phyloP scores from a whole-genome alignment of 2,888 invertebrate genomes.

The Hartigia nigra region DNA sequence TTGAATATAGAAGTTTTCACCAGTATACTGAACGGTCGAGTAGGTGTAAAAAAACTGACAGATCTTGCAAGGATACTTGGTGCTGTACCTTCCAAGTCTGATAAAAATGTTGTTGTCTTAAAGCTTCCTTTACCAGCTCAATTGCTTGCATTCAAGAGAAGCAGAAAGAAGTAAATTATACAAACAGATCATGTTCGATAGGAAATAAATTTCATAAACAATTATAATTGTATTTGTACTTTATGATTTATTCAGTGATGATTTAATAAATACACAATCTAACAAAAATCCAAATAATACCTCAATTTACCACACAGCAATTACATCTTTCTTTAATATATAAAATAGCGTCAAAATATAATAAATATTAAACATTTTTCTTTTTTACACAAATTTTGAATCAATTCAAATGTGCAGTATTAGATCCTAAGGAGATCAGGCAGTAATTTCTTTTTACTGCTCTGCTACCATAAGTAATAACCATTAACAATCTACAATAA shows the following conservation, averaged over 20 bases:
- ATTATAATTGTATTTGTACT: background rate
- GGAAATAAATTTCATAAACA: background rate
- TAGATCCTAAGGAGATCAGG: background rate
- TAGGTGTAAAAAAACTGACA: conserved; percentile 49
- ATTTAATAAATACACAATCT: background rate
- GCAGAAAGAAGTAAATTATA: conserved; percentile 31
- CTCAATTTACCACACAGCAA: background rate
- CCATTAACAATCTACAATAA: background rate
- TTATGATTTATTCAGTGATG: background rate
- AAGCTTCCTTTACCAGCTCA: conserved; percentile 55
- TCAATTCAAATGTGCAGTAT: background rate
- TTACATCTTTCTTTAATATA: background rate
- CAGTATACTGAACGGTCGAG: conserved; percentile 35
- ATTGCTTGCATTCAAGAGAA: conserved; percentile 26
- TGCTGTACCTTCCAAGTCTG: conserved; percentile 44
- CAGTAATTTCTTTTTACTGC: background rate
- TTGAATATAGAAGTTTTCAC: conserved; percentile 54
- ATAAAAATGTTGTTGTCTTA: conserved; percentile 48
- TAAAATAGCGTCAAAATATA: background rate
- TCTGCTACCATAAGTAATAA: background rate
- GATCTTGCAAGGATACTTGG: conserved; percentile 51
- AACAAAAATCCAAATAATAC: background rate
- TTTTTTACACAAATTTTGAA: background rate
- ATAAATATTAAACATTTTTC: background rate
- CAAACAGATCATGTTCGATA: background rate